Base-by-base conservation (phyloP, 2,888 invertebrate species). In the Cyaniris semiargus region DNA sequence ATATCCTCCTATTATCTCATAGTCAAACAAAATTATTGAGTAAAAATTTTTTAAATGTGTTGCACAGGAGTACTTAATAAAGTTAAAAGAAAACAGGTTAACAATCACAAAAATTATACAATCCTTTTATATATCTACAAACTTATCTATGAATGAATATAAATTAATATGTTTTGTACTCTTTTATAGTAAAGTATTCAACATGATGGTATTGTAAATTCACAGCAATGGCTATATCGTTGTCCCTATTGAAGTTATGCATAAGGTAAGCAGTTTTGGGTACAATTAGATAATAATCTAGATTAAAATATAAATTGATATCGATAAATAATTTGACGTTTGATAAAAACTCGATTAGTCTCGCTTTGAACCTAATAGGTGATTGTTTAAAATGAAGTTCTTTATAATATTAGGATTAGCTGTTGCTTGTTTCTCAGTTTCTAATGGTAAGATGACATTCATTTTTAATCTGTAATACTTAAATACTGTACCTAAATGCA, bases 311-410 rank as follows among this genome's bases (percentile, higher is more conserved):
- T 5, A 27, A 13, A 27, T 66, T 66, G 66, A 66, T 66, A 66
- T 18, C 66, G 48, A 48, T 48, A 74, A 48, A 74, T 74, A 74
- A 27, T 53, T 44, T 74, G 23, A 27, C 38, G 44, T 27, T 76
- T 48, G 76, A 60, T 72, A 76, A 74, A 60, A 78, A 70, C 34
- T 76, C n/a, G 18, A 27, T 76, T 76, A 76, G 34, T 76, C 34
- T 76, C 38, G 60, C 60, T 58, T n/a, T n/a, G 31, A 74, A 31
- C 10, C n/a, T 15, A 7, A 70, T 80, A 80, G 75, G 78, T 31
- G 34, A 34, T 71, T 13, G 56, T 71, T 56, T 53, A 71, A 71
- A 81, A 88, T 88, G 87, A 84, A 83, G 80, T 77, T 83, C 60
- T 80, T 79, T 76, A 70, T 31, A 27, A 15, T 31, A 66, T 66